These are phyloP conservation scores for Enteromius radiatus DNA, from an alignment of 2,797 vertebrate species.

Conservation along the genomic window DNA sequence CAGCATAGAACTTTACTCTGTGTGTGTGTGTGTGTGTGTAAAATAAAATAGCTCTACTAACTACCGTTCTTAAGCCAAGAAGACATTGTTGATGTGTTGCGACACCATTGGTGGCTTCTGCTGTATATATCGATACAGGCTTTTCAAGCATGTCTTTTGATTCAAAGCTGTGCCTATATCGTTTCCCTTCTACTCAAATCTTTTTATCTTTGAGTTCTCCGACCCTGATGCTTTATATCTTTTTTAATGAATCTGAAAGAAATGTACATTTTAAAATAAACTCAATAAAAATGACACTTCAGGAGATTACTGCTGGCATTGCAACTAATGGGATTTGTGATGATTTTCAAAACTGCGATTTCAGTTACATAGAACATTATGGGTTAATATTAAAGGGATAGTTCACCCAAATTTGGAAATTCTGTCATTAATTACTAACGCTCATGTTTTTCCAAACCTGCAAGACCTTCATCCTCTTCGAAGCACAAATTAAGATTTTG, in stretches of 20 bases:
- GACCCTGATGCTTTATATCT: slow-evolving; percentile 74
- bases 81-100: slow-evolving; percentile 70
- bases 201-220: slow-evolving; percentile 62
- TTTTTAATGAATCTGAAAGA: slow-evolving; percentile 81
- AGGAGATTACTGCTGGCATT: slow-evolving; percentile 10
- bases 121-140: slow-evolving; percentile 78
- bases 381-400: background rate
- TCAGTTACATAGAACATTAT: background rate
- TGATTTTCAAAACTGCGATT: background rate
- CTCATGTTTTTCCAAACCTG: background rate
- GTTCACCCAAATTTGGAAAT: background rate
- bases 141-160: slow-evolving; percentile 71
- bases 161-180: slow-evolving; percentile 74
- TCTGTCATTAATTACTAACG: background rate
- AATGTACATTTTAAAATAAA: slow-evolving; percentile 81
- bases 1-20: slow-evolving; percentile 54
- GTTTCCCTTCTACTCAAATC: slow-evolving; percentile 69
- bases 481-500: background rate
- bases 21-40: slow-evolving; percentile 46
- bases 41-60: slow-evolving; percentile 60
- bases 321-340: background rate
- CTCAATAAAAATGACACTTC: slow-evolving; percentile 77
- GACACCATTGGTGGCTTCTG: slow-evolving; percentile 67
- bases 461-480: background rate
- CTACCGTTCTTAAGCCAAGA: slow-evolving; percentile 64